Evolutionary conservation across 2,797 vertebrate genomes (phyloP).

Genomic region (Vultur gryphus): DNA sequence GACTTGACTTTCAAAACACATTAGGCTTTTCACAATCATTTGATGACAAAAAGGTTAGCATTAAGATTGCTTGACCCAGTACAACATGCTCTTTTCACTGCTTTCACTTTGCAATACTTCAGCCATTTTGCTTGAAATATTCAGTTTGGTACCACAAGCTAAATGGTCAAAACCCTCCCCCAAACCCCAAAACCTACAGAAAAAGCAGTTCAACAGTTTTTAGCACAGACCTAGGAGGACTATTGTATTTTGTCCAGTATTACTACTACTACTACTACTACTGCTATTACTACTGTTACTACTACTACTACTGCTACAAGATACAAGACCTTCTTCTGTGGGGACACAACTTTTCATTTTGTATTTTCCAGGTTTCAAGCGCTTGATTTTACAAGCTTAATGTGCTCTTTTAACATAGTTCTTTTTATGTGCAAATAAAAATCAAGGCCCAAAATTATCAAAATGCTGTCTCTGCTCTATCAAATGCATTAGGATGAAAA

Average conservation of each 20-base stretch:
- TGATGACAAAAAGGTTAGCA: background rate
- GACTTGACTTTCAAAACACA: background rate
- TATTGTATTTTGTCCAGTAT: fast-evolving
- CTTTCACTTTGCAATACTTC: background rate
- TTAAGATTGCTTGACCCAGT: background rate
- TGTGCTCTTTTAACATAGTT: background rate
- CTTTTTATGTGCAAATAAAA: background rate
- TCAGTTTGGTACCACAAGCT: background rate
- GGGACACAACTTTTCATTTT: background rate
- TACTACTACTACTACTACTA: background rate
- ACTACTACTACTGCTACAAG: background rate
- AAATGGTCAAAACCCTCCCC: background rate
- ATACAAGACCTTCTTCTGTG: background rate
- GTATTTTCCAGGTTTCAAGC: background rate
- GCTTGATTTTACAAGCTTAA: background rate
- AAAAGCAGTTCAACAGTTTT: background rate
- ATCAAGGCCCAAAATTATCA: background rate
- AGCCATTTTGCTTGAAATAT: background rate
- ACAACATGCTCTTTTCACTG: background rate
- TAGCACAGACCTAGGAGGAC: background rate
- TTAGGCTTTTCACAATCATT: background rate
- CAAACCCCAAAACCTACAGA: background rate
- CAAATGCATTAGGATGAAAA: background rate
- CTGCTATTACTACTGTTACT: background rate
- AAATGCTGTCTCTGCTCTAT: background rate